Evolutionary conservation across 2,113 vertebrate species (phyloP).

Genomic region (Rhea americana): DNA sequence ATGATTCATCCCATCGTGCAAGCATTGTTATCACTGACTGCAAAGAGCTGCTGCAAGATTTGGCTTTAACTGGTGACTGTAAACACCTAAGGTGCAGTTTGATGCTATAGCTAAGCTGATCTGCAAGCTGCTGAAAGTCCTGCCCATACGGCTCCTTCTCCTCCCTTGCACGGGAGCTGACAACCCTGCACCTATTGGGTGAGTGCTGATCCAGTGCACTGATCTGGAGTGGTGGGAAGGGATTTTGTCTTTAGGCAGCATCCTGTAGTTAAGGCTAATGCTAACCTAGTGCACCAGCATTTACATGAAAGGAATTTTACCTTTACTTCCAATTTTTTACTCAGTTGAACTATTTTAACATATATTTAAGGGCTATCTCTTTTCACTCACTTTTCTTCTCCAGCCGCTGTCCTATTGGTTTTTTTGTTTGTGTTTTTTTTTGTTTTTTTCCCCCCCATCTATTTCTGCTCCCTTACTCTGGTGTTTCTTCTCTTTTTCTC

Average conservation of each 20-base stretch:
- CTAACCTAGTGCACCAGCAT: background rate
- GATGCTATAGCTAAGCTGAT: background rate
- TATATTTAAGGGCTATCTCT: background rate
- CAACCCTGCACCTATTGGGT: rapidly evolving
- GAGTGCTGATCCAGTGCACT: no score
- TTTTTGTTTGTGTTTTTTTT: background rate
- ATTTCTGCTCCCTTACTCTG: background rate
- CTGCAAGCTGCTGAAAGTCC: background rate
- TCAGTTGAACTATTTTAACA: background rate
- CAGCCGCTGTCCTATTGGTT: background rate
- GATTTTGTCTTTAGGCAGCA: background rate
- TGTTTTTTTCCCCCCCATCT: no score
- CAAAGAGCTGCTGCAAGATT: background rate
- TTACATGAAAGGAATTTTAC: background rate
- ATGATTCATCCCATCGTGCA: background rate
- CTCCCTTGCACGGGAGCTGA: background rate
- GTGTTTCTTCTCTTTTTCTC: background rate
- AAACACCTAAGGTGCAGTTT: background rate
- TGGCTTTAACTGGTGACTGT: background rate
- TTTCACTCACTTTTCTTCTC: background rate
- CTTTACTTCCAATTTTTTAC: background rate
- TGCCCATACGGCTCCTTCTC: rapidly evolving
- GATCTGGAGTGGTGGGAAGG: background rate
- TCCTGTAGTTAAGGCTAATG: background rate
- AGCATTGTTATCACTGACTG: background rate